These are phyloP conservation scores for Parasteatoda tepidariorum DNA, from an alignment of 1,140 invertebrate genomes.

Conservation along the genomic window DNA sequence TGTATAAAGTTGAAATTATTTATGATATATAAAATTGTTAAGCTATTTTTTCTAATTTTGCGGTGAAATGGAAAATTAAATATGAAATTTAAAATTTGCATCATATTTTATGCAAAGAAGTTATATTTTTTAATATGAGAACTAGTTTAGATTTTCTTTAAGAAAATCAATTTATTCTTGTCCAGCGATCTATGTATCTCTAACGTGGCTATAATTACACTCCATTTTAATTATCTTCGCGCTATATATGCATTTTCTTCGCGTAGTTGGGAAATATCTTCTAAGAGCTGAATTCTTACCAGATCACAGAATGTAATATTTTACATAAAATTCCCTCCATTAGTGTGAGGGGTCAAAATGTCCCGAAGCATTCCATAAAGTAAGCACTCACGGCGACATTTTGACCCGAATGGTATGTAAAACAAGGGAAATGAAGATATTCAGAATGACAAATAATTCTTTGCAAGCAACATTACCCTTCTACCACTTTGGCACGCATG, in stretches of 20 bases:
- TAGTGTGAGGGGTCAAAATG: neutral
- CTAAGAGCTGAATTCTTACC: neutral
- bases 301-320: neutral
- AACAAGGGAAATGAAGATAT: conserved; percentile 7
- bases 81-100: too few species aligned
- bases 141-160: neutral
- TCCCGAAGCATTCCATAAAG: neutral
- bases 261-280: neutral
- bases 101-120: too few species aligned
- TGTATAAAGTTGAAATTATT: too few species aligned
- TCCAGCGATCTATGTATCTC: neutral
- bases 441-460: neutral
- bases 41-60: too few species aligned
- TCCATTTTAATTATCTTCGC: neutral
- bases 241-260: neutral
- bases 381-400: neutral
- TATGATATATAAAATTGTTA: too few species aligned
- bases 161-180: neutral
- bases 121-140: too few species aligned
- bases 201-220: neutral
- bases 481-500: neutral
- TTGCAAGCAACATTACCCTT: neutral
- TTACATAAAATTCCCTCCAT: neutral
- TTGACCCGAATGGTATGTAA: neutral
- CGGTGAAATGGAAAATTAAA: too few species aligned